A percentile compares a stretch with the other conserved stretches of the same genome.
Evolutionary conservation across 35 echinoderm and acorn worm species (phyloP).

Genomic region (Apostichopus parvimensis): DNA sequence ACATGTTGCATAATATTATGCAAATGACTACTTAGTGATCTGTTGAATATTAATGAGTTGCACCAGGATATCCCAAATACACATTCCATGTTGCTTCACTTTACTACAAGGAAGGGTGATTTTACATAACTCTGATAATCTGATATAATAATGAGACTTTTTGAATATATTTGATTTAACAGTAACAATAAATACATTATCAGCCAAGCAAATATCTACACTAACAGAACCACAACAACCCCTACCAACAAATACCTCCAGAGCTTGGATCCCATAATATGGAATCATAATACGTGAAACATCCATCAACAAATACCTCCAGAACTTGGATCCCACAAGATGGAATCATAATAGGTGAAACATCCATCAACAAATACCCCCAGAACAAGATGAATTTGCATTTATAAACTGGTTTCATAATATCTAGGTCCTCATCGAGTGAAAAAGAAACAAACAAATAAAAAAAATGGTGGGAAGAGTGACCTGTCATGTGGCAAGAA

Average conservation of each 20-base stretch:
- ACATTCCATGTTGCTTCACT: conserved; percentile 6
- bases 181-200: too few species aligned
- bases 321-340: too few species aligned
- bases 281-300: too few species aligned
- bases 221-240: too few species aligned
- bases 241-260: neutral
- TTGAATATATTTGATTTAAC: neutral
- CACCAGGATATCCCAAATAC: neutral
- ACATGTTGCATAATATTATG: too few species aligned
- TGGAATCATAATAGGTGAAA: too few species aligned
- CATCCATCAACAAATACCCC: neutral
- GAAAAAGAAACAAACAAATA: neutral
- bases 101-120: neutral
- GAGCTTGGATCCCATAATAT: neutral
- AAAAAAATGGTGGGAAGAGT: neutral
- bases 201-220: too few species aligned
- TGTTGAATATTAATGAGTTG: neutral
- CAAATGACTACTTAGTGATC: too few species aligned
- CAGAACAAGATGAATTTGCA: neutral
- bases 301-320: too few species aligned
- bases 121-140: neutral
- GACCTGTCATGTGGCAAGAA: conserved; percentile 2
- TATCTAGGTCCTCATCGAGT: conserved; percentile 20
- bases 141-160: neutral
- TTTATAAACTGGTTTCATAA: conserved; percentile 15